Evolutionary conservation across 2,797 vertebrate species (phyloP), one percentile per base, ranked within the genome.

Genomic region (Danio aesculapii): DNA sequence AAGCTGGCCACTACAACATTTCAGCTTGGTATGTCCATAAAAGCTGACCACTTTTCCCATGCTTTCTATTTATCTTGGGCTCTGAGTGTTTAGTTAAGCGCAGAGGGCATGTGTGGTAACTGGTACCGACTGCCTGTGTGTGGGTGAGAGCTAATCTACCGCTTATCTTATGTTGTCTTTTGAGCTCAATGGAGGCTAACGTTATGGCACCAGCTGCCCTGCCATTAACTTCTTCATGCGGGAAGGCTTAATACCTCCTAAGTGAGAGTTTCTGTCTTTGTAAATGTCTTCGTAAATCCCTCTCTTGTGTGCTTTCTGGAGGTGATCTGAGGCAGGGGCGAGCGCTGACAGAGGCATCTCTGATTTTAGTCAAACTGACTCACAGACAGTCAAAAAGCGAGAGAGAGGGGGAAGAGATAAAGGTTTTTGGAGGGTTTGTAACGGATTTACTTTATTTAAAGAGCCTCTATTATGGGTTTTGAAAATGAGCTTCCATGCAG

Each of bases 121-220:
- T 86, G 80, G 83, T 84, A 81, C 70, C 5, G 81, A 83, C 57
- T 72, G 77, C 49, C 59, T 55, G 71, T 81, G 75, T 74, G 69
- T 82, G 64, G 77, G 16, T 55, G 61, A 73, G 44, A 70, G 62
- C 75, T 83, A 83, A 83, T 86, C 83, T 79, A 79, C 30, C 58
- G 66, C 72, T 87, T 84, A 83, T 86, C 83, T 77, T 68, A 67
- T 84, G 86, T 86, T 84, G 74, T 81, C 81, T 81, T 86, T 83
- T 78, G 67, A 73, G 70, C 74, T 81, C 77, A 81, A 41, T 55
- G 53, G 16, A n/a, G 67, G 70, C 80, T 83, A 59, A 44, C 69
- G 66, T 75, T 74, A 71, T 16, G 49, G 83, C 77, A 75, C 68
- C 75, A 78, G 79, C 77, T 68, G 70, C 63, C 71, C 19, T 70